Evolutionary conservation across 2,113 vertebrate genomes (phyloP).

Genomic region (Chloroceryle aenea): DNA sequence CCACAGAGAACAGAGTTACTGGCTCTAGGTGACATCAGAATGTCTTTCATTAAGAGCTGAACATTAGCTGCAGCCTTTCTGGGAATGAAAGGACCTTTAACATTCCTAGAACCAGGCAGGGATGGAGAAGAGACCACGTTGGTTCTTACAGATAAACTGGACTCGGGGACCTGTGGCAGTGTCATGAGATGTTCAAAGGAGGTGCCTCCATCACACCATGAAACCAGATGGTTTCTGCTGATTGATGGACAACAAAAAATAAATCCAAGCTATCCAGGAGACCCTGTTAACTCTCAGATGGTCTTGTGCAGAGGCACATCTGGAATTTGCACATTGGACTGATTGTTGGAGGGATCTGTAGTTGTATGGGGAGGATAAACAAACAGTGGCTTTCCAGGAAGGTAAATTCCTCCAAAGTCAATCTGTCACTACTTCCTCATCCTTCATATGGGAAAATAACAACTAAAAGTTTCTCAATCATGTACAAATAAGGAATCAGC

Average conservation of each 20-base stretch:
- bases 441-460: neutral
- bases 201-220: neutral
- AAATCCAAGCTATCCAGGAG: neutral
- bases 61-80: neutral
- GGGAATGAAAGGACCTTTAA: neutral
- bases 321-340: constrained; percentile 22
- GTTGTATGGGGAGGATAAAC: neutral
- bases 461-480: neutral
- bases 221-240: neutral
- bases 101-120: neutral
- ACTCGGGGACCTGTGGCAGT: neutral
- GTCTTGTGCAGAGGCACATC: neutral
- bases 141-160: neutral
- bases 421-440: neutral
- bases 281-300: neutral
- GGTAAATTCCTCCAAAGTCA: neutral
- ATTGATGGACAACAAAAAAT: neutral
- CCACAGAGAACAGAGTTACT: neutral
- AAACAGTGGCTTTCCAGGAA: neutral
- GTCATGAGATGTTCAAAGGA: neutral
- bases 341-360: neutral
- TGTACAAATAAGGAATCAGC: too few relatives aligned
- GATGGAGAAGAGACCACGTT: accelerated
- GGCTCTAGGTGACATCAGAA: neutral
- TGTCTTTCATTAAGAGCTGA: neutral